Conservation (phyloP, 2,113 vertebrate genomes). For the Nestor notabilis region DNA sequence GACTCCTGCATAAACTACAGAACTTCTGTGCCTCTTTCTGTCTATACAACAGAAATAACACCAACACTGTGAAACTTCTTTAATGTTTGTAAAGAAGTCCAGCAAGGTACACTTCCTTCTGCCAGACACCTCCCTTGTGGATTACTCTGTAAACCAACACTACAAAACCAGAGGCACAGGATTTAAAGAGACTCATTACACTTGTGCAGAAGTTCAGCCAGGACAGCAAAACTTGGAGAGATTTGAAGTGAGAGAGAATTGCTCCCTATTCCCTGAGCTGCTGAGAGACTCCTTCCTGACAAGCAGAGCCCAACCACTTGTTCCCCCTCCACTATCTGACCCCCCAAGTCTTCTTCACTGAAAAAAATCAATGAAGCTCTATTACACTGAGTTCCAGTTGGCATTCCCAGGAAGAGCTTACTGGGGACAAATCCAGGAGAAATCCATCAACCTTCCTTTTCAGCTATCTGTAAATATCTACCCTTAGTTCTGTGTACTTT, state of each 20-base stretch:
- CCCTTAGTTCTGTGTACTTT: background rate
- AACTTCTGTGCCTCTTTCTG: background rate
- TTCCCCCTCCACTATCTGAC: constrained; percentile 42
- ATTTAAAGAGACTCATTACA: background rate
- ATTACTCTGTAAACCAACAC: background rate
- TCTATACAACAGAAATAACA: background rate
- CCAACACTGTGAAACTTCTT: background rate
- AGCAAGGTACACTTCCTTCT: background rate
- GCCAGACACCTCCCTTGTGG: background rate
- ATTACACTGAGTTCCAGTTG: constrained; percentile 16
- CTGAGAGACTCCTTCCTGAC: background rate
- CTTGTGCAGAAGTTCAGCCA: background rate
- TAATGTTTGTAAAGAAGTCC: background rate
- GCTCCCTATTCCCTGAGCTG: background rate
- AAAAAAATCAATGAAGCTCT: constrained; percentile 20
- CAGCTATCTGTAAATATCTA: background rate
- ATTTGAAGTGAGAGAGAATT: background rate
- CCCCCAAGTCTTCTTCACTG: background rate
- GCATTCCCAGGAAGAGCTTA: background rate
- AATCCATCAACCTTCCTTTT: background rate
- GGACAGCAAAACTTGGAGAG: background rate
- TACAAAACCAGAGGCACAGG: background rate
- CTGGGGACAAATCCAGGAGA: background rate
- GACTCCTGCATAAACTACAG: background rate
- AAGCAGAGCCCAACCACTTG: constrained; percentile 47